phyloP scores from a whole-genome alignment of 2,888 invertebrate species.

The Sylvicola fuscatus region DNA sequence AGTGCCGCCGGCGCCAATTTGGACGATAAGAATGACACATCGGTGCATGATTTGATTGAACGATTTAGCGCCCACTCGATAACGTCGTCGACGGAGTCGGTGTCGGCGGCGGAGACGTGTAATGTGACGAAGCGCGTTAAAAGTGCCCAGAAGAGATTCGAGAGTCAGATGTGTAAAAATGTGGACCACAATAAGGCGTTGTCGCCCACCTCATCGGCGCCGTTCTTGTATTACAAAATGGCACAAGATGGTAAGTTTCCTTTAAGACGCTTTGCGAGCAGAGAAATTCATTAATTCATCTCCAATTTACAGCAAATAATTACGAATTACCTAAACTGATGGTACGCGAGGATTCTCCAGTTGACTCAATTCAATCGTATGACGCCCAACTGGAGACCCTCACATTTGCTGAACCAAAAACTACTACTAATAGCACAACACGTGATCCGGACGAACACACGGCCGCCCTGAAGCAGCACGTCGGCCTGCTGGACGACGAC shows the following conservation, averaged over 20 bases:
- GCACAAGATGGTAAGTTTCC: slow-evolving; percentile 9
- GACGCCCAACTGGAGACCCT: slow-evolving; percentile 10
- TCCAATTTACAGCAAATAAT: slow-evolving; percentile 8
- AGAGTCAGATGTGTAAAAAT: too few species aligned
- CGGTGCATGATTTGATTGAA: slow-evolving; percentile 9
- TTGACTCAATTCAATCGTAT: slow-evolving; percentile 9
- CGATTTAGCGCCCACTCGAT: slow-evolving; percentile 5
- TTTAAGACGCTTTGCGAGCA: not conserved
- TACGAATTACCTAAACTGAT: slow-evolving; percentile 11
- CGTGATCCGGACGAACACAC: too few species aligned
- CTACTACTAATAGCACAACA: too few species aligned
- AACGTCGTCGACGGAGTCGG: too few species aligned
- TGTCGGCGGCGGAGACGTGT: too few species aligned
- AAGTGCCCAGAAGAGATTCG: too few species aligned
- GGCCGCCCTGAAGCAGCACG: too few species aligned
- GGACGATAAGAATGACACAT: slow-evolving; percentile 3
- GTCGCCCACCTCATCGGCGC: too few species aligned
- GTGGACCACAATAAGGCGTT: too few species aligned
- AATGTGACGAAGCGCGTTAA: too few species aligned
- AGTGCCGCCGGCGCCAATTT: not conserved
- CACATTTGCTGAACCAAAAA: slow-evolving; percentile 4
- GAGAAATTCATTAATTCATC: not conserved
- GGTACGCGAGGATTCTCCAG: slow-evolving; percentile 11
- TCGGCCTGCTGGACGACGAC: too few species aligned
- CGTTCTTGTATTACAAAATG: slow-evolving; percentile 7